These are phyloP conservation scores for Philantomba maxwellii DNA, from an alignment of 2,113 vertebrate genomes.

Conservation along the genomic window DNA sequence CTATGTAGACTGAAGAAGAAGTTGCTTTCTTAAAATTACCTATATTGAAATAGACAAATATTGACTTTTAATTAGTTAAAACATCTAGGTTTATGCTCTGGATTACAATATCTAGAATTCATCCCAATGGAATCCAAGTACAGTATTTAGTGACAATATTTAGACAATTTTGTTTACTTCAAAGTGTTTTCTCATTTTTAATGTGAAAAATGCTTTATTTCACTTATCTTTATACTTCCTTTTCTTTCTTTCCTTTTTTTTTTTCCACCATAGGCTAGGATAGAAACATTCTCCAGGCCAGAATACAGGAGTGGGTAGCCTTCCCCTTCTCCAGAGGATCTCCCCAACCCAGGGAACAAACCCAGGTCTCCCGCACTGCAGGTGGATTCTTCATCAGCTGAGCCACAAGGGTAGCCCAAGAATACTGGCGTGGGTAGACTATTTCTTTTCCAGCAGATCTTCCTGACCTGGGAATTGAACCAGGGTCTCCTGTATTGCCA, in stretches of 20 bases:
- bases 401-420: not conserved
- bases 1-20: not conserved
- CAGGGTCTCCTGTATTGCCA: not conserved
- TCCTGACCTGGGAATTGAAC: not conserved
- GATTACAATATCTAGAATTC: not conserved
- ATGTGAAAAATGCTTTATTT: not conserved
- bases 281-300: not conserved
- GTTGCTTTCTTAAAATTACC: not conserved
- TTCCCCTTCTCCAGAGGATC: not conserved
- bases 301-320: not conserved
- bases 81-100: not conserved
- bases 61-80: not conserved
- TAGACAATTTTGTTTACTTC: not conserved
- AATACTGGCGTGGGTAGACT: not conserved
- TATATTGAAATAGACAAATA: not conserved
- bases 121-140: not conserved
- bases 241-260: not conserved
- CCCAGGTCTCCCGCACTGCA: accelerated
- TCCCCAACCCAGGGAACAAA: not conserved
- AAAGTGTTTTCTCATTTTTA: not conserved
- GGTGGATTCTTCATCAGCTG: not conserved
- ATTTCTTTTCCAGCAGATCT: not conserved
- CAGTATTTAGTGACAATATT: not conserved
- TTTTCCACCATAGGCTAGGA: not conserved
- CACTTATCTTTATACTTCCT: not conserved